Base-by-base conservation (phyloP, 2,888 invertebrate genomes). In the Epinotia brunnichana region DNA sequence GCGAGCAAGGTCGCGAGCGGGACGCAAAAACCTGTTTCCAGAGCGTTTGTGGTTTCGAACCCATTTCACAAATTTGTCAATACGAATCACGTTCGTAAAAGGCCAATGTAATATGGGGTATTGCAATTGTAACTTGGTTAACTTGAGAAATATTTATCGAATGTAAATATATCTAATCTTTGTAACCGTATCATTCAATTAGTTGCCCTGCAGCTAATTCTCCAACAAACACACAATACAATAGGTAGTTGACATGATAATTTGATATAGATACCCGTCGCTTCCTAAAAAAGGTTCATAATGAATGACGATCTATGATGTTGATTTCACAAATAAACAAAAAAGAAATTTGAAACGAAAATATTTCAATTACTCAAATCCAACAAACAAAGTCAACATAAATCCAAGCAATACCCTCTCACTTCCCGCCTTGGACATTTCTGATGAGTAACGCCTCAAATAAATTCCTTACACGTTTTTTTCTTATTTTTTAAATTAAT, bases 1-100 rank as follows among this genome's bases (percentile, higher is more conserved):
- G 64, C 57, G 39, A 73, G 56, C 72, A 72, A 73, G 73, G 73
- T 69, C 73, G 57, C 39, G 54, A 73, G 68, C 63, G 51, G 73
- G 73, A 63, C 29, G n/a, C 48, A 66, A 68, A 73, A 68, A 73
- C 73, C 63, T 35, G 73, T 69, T 73, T 60, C 57, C 53, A 51
- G 54, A 56, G 44, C 13, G 41, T 35, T 61, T 44, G 61, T 21
- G 67, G 61, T 67, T 71, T 72, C n/a, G 13, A 53, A 24, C 21
- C 67, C 61, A 56, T 67, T 72, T 62, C 67, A 72, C 48, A 62
- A 62, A 61, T 7, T 29, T 24, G 41, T 56, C 41, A 39, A 56
- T 56, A 29, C 54, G 39, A 54, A 54, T 53, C 64, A 21, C 2
- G 15, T 35, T 35, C 19, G 4, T 54, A 66, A 21, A 41, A 41